Evolutionary conservation across 1,140 invertebrate species (phyloP).

Genomic region (Drosophila sulfurigaster): DNA sequence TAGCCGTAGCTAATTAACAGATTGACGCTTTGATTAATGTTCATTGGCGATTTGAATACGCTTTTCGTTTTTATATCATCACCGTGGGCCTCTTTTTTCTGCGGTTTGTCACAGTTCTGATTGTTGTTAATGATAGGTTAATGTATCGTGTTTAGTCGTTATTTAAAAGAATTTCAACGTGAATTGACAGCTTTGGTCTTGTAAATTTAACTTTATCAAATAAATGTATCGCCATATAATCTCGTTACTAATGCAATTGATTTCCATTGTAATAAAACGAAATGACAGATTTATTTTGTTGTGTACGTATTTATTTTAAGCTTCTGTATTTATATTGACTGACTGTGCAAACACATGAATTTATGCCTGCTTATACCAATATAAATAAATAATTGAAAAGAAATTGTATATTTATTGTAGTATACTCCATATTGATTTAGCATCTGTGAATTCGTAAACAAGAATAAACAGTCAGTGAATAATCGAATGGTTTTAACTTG

Average conservation of each 20-base stretch:
- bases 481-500: background rate
- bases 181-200: background rate
- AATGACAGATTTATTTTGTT: background rate
- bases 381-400: constrained; percentile 6
- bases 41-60: background rate
- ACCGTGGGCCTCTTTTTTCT: background rate
- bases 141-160: background rate
- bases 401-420: constrained; percentile 6
- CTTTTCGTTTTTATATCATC: background rate
- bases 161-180: background rate
- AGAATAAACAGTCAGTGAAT: background rate
- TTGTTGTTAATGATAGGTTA: background rate
- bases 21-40: background rate
- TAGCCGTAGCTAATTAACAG: background rate
- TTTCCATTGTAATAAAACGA: background rate
- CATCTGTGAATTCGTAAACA: constrained; percentile 19
- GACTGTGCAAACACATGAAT: background rate
- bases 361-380: background rate
- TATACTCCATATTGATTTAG: constrained; percentile 9
- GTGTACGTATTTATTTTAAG: background rate
- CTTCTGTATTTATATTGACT: constrained; percentile 3
- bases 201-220: background rate
- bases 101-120: constrained; percentile 1
- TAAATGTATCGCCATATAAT: too few relatives aligned
- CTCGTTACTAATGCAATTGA: background rate